Conservation (phyloP, 2,888 invertebrate genomes). For the Agonopterix subpropinquella region DNA sequence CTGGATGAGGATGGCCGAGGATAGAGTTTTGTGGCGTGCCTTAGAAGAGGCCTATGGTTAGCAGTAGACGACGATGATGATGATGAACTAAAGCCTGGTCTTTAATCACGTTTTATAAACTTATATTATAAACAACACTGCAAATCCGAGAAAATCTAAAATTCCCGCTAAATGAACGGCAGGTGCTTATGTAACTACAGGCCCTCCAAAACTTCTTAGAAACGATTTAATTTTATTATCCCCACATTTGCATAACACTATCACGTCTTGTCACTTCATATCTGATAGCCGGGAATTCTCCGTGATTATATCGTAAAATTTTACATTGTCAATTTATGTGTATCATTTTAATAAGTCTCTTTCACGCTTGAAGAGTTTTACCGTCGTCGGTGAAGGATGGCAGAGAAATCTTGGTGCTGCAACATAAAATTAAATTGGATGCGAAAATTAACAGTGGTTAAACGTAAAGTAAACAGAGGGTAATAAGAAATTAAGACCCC, state of each 20-base stretch:
- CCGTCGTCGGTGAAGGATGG: constrained; percentile 21
- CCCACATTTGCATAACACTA: constrained; percentile 6
- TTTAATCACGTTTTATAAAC: too few relatives aligned
- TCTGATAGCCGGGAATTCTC: constrained; percentile 1
- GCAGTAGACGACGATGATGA: too few relatives aligned
- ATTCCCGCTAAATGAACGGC: too few relatives aligned
- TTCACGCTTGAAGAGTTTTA: constrained; percentile 7
- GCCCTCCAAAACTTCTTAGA: not conserved
- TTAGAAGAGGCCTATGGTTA: too few relatives aligned
- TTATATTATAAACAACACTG: too few relatives aligned
- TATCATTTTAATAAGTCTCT: constrained; percentile 38
- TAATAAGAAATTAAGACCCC: constrained; percentile 18
- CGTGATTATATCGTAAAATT: constrained; percentile 52
- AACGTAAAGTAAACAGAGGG: constrained; percentile 49
- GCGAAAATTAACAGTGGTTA: constrained; percentile 51
- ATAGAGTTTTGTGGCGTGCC: too few relatives aligned
- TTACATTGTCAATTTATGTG: constrained; percentile 53
- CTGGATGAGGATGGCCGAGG: too few relatives aligned
- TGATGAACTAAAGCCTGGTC: too few relatives aligned
- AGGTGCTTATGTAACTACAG: too few relatives aligned
- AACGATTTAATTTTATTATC: not conserved
- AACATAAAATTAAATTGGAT: constrained; percentile 50
- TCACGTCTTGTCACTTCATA: constrained; percentile 13
- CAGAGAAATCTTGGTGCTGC: constrained; percentile 12
- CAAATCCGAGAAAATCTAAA: too few relatives aligned